A percentile compares a stretch with the other conserved stretches of the same genome.
phyloP scores from a whole-genome alignment of 2,888 invertebrate genomes.

The Tenthredo mesomela region DNA sequence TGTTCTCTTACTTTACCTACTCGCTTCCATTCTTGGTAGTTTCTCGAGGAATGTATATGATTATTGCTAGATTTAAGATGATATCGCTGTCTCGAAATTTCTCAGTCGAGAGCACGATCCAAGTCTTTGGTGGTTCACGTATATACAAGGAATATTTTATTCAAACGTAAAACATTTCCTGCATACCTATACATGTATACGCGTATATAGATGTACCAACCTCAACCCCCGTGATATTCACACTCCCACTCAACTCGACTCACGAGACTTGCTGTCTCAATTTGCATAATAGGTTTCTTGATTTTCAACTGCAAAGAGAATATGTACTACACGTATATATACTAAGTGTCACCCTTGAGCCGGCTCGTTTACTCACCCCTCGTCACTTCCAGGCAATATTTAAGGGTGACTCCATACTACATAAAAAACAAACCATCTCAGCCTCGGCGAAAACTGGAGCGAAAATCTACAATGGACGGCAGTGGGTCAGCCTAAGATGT shows the following conservation, averaged over 20 bases:
- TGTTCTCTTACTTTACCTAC: neutral
- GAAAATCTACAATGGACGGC: neutral
- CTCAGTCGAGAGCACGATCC: neutral
- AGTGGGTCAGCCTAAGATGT: neutral
- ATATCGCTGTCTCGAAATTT: slow-evolving; percentile 3
- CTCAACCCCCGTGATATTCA: neutral
- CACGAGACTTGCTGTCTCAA: slow-evolving; percentile 22
- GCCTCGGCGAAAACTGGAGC: neutral
- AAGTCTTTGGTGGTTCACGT: neutral
- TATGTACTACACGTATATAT: slow-evolving; percentile 17
- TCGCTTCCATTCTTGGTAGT: neutral
- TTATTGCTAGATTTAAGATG: slow-evolving; percentile 4
- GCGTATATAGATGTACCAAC: neutral
- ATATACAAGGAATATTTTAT: slow-evolving; percentile 21
- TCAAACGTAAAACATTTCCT: slow-evolving; percentile 30
- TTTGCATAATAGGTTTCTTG: slow-evolving; percentile 41
- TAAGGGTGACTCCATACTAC: slow-evolving; percentile 16
- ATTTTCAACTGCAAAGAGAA: slow-evolving; percentile 35
- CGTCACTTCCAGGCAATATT: slow-evolving; percentile 19
- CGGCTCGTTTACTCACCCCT: slow-evolving; percentile 34
- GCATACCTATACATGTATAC: neutral
- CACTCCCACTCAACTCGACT: neutral
- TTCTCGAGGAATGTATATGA: neutral
- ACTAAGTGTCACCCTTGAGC: slow-evolving; percentile 34
- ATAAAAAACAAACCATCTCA: slow-evolving; percentile 17